Evolutionary conservation across 2,888 invertebrate species (phyloP), one percentile per base, ranked within the genome.

Genomic region (Pediacus dermestoides): DNA sequence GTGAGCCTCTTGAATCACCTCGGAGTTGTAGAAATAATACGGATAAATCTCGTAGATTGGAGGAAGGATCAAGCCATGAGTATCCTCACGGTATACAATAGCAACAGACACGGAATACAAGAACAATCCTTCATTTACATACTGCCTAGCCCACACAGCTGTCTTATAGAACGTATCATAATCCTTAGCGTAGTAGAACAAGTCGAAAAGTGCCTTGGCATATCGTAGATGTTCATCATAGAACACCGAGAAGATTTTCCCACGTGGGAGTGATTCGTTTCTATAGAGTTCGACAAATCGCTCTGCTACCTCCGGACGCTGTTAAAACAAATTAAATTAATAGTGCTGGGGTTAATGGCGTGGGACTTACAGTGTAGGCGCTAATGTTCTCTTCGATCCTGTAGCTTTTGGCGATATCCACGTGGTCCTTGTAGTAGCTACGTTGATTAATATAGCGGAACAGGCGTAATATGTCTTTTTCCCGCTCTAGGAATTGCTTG

Each of bases 21-120:
- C 78, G 37, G 75, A 72, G 58, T 80, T 81, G 63, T 81, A 75
- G 74, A 83, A 86, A 67, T 75, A 76, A 50, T 82, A 77, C 1
- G 88, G 88, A 63, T 80, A 76, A 44, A 85, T 72, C 67, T 88
- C 87, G 58, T 85, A 83, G 36, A 80, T 72, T 31, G 85, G 78
- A 9, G 87, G 86, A 6, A 85, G 66, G 23, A 79, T 70, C 35
- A 86, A 66, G 14, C 78, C 80, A 54, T 77, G 74, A 38, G 77
- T 78, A 46, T 85, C 83, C 4, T 67, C 66, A 16, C 81, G 78
- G 52, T 81, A 80, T 21, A 80, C 64, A 8, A 83, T 71, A 8
- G 81, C 82, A 12, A 76, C 68, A 40, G 75, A 75, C 35, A 82
- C 64, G 2, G 81, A 77, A 52, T 84, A 81, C 26, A 81, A 72